Conservation (phyloP, 2,888 invertebrate genomes). For the Masnerella sp. region DNA sequence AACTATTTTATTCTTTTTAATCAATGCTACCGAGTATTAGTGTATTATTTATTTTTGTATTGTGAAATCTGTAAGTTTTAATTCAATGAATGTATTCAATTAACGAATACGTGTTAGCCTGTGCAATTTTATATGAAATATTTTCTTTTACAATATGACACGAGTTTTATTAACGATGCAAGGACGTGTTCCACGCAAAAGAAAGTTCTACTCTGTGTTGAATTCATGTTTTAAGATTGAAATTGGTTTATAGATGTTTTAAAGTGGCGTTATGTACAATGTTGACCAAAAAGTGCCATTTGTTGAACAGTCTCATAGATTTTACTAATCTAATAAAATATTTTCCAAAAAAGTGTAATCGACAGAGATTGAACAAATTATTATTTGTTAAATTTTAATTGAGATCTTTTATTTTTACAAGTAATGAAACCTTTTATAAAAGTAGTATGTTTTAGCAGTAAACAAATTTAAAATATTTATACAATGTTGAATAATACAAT, state of each 20-base stretch:
- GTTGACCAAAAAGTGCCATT: conserved; percentile 4
- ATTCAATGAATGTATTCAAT: neutral
- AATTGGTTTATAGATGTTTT: neutral
- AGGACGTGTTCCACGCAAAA: too few species aligned
- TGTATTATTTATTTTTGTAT: too few species aligned
- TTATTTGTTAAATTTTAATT: too few species aligned
- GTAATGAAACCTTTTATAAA: too few species aligned
- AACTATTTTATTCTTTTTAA: neutral
- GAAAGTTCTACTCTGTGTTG: conserved; percentile 1
- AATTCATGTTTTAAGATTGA: neutral
- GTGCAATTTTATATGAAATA: neutral
- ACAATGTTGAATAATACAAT: too few species aligned
- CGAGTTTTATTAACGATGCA: conserved; percentile 11
- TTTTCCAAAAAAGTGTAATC: neutral
- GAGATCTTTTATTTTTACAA: too few species aligned
- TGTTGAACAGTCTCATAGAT: neutral
- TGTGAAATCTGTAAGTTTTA: neutral
- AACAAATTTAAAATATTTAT: too few species aligned
- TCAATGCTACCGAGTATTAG: neutral
- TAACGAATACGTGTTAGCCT: neutral
- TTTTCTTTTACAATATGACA: neutral
- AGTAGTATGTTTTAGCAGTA: too few species aligned
- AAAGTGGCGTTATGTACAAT: neutral
- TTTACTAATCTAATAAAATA: neutral
- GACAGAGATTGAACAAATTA: too few species aligned